Evolutionary conservation across 1,140 invertebrate species (phyloP), one percentile per base, ranked within the genome.

Genomic region (Cherax destructor): DNA sequence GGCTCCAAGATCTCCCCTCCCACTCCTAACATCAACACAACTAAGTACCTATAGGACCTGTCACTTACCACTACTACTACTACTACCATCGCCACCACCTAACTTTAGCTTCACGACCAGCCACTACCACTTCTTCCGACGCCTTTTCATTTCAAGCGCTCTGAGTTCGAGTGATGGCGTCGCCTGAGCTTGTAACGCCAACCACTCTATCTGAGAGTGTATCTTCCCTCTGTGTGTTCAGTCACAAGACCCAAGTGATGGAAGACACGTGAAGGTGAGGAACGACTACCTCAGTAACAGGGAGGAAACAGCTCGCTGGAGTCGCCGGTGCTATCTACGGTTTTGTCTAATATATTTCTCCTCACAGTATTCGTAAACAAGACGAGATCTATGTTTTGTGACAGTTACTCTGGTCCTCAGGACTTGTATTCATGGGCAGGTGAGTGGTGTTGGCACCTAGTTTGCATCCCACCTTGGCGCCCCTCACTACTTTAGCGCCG

Each of bases 401-500:
- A 65, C 83, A 76, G 59, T 76, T 56, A 76, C 18, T 76, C 76
- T 86, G 56, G 69, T 76, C 69, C 52, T 16, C 41, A 76, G 65
- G 13, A 59, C 69, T 49, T 18, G 47, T 52, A 86, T 86, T 86
- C 76, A 86, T 76, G 83, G 69, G 18, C 69, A 86, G 69, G 83
- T 77, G 69, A 86, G 69, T 52, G 61, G 69, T 24, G 50, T 76
- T 86, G 83, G 69, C 83, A 76, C 83, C 83, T 77, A 76, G 83
- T 86, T 86, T 69, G 83, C 83, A 56, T 86, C 69, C 30, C 49
- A 13, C 79, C 69, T 74, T 74, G 21, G 24, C 21, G n/a, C 21
- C 1, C n/a, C 69, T 74, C 24, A 74, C 21, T 74, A 9, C 13
- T n/a, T 74, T 6, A 30, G 69, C 21, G 18, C 2, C 5, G n/a